phyloP scores from a whole-genome alignment of 2,113 vertebrate genomes.

The Tachycineta bicolor region DNA sequence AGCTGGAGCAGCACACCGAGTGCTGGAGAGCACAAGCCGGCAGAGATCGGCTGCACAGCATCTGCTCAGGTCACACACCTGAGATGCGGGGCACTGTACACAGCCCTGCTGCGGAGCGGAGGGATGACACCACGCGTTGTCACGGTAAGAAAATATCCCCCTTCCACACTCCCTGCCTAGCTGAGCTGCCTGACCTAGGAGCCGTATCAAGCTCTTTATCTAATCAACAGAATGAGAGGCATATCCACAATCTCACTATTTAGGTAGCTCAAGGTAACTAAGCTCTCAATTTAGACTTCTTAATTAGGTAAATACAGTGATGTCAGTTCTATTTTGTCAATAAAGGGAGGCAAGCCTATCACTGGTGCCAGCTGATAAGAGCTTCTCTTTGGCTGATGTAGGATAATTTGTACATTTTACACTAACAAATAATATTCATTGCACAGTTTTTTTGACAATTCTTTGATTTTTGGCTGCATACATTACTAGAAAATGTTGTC shows the following conservation, averaged over 20 bases:
- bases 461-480: background rate
- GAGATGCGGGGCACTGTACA: fast-evolving
- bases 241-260: background rate
- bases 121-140: fast-evolving
- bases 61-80: background rate
- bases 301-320: background rate
- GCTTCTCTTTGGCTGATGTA: background rate
- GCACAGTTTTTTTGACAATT: background rate
- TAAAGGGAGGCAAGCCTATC: background rate
- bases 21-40: background rate
- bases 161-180: background rate
- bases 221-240: background rate
- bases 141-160: background rate
- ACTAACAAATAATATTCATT: background rate
- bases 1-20: background rate
- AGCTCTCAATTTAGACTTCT: constrained; percentile 9
- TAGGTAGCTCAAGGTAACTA: constrained; percentile 16
- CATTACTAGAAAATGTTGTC: background rate
- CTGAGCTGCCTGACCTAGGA: background rate
- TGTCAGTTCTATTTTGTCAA: background rate
- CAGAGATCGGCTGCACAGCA: background rate
- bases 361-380: background rate
- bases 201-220: background rate
- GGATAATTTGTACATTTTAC: background rate
- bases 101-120: fast-evolving